Evolutionary conservation across 2,797 vertebrate species (phyloP), one percentile per base, ranked within the genome.

Genomic region (Acipenser oxyrinchus): DNA sequence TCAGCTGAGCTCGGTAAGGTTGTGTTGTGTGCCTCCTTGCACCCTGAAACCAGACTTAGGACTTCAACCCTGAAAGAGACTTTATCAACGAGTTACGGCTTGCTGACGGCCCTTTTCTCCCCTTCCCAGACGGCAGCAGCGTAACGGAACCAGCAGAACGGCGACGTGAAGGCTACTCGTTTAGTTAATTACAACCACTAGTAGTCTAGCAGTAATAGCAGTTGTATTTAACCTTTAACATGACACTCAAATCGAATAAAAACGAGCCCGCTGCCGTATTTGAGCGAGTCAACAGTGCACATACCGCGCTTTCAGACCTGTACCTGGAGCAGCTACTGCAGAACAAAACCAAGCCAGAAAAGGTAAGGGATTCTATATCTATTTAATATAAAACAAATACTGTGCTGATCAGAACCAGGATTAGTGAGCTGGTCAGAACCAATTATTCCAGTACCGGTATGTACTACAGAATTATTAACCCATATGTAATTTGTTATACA

Each of bases 261-360:
- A 89, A 92, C 78, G 90, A 89, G 70, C 77, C 86, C 0, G 80
- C 84, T 6, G 82, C 81, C 77, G 75, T 72, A 66, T 74, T 90
- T 69, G 87, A 90, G 77, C 76, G 89, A 8, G 83, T 81, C 15
- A 79, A 66, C 87, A 90, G 92, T 84, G 89, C 88, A 80, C 84
- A 93, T 76, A 92, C 93, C n/a, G 92, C 92, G 49, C 95, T 97
- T 55, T 97, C 95, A 1, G 95, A 97, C 55, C 91, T 97, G 53
- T 97, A 97, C 88, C 88, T 97, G 88, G 93, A 97, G 82, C 93
- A 96, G 78, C 93, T 97, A 75, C 91, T 97, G 73, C 94, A 93
- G 77, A 92, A 90, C 83, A 94, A 93, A 82, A 84, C 89, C 75
- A 92, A 87, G 82, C 78, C 91, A 11, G 92, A 96, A 55, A 87